Evolutionary conservation across 2,888 invertebrate genomes (phyloP).

Genomic region (Sicus ferrugineus): DNA sequence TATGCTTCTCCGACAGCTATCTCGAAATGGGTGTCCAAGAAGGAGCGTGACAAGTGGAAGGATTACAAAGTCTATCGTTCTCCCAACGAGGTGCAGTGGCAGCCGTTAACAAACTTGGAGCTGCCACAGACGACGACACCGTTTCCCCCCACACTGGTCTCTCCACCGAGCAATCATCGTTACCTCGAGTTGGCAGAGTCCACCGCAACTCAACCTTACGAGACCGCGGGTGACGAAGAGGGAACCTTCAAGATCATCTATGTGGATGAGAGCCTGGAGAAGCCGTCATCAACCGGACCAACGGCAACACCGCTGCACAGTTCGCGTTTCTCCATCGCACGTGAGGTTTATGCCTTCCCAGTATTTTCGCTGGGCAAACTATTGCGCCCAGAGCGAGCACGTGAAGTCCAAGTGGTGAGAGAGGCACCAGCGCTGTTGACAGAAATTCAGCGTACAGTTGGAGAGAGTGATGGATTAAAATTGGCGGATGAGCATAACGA

Average conservation of each 20-base stretch:
- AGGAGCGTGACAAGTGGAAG: slow-evolving; percentile 29
- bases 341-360: slow-evolving; percentile 54
- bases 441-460: too few species aligned
- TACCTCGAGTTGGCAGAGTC: neutral
- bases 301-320: slow-evolving; percentile 41
- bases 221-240: slow-evolving; percentile 27
- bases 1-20: slow-evolving; percentile 43
- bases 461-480: too few species aligned
- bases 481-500: slow-evolving; percentile 3
- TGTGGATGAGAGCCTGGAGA: slow-evolving; percentile 51
- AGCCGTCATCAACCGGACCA: slow-evolving; percentile 36
- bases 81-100: slow-evolving; percentile 51
- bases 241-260: slow-evolving; percentile 51
- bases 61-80: slow-evolving; percentile 51
- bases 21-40: neutral
- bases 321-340: slow-evolving; percentile 48
- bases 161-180: slow-evolving; percentile 49
- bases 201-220: slow-evolving; percentile 29
- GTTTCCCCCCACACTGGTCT: slow-evolving; percentile 37
- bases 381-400: slow-evolving; percentile 37
- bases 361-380: slow-evolving; percentile 53
- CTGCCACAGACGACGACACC: slow-evolving; percentile 34
- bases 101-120: slow-evolving; percentile 32
- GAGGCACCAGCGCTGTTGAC: neutral
- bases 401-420: neutral